Evolutionary conservation across 2,888 invertebrate genomes (phyloP).

Genomic region (Germaria angustata): DNA sequence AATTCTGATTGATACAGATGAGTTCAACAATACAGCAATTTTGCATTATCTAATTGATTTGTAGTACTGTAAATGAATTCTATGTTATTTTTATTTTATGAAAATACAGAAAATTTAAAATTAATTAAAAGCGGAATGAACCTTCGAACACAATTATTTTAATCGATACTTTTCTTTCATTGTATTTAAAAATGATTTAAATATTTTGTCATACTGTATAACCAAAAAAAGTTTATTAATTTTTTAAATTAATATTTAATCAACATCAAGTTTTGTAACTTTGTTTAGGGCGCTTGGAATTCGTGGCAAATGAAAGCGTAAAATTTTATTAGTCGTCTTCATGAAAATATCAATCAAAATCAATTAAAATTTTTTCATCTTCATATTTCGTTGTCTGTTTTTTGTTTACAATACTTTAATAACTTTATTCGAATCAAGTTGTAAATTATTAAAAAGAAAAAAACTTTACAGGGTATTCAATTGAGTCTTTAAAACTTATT

Average conservation of each 20-base stretch:
- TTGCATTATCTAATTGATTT: constrained; percentile 10
- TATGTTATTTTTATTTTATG: too few species aligned
- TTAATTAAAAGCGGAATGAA: not conserved
- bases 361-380: constrained; percentile 46
- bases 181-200: too few species aligned
- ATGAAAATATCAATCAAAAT: constrained; percentile 64
- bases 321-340: not conserved
- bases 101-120: not conserved
- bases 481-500: not conserved
- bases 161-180: too few species aligned
- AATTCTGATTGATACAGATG: constrained; percentile 15
- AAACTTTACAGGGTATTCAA: not conserved
- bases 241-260: too few species aligned
- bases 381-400: not conserved
- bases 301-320: not conserved
- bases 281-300: not conserved
- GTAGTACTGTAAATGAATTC: not conserved
- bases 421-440: constrained; percentile 12
- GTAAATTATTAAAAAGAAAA: not conserved
- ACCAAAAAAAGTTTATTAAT: too few species aligned
- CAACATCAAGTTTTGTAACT: not conserved
- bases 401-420: constrained; percentile 7
- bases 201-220: too few species aligned
- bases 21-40: constrained; percentile 6
- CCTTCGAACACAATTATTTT: too few species aligned